Evolutionary conservation across 2,113 vertebrate species (phyloP), one percentile per base, ranked within the genome.

Genomic region (Laticauda colubrina): DNA sequence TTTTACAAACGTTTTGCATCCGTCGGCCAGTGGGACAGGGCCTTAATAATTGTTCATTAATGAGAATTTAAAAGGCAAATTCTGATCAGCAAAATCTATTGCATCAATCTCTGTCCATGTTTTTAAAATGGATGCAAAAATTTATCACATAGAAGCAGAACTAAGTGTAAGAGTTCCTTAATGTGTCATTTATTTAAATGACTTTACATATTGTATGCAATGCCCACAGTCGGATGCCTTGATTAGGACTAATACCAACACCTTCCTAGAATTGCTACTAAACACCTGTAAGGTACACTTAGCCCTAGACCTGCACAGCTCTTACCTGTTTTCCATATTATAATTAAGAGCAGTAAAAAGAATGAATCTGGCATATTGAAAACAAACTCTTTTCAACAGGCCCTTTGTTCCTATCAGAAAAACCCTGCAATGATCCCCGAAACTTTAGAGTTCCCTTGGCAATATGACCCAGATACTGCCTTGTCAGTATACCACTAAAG

Each of bases 401-500:
- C 55, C 5, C 88, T 89, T 81, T 24, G 89, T 0, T 5, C n/a
- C 85, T 91, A 87, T 48, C 59, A 89, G 85, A 29, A 88, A 24
- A 75, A 9, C 24, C 9, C 89, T 10, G 88, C 0, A 2, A 15
- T 0, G n/a, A 89, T 94, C 59, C 90, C 92, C 0, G 6, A 93
- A 92, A 24, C 90, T 39, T 0, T 57, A 90, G 1, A 7, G 91
- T 43, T 85, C 20, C 64, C 92, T 1, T n/a, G 92, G n/a, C 29
- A 95, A 34, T 64, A 56, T 91, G 87, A 29, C 56, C 48, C 2
- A 21, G 94, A 94, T 43, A 14, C 3, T 10, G 88, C 11, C 93
- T 91, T 96, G 88, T 55, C 0, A 92, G 92, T 81, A 43, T 43
- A 92, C 15, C 48, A 88, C 3, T 88, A 26, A 51, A 90, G 92